Base-by-base conservation (phyloP, 2,888 invertebrate genomes). In the Chrysopilus asiliformis region DNA sequence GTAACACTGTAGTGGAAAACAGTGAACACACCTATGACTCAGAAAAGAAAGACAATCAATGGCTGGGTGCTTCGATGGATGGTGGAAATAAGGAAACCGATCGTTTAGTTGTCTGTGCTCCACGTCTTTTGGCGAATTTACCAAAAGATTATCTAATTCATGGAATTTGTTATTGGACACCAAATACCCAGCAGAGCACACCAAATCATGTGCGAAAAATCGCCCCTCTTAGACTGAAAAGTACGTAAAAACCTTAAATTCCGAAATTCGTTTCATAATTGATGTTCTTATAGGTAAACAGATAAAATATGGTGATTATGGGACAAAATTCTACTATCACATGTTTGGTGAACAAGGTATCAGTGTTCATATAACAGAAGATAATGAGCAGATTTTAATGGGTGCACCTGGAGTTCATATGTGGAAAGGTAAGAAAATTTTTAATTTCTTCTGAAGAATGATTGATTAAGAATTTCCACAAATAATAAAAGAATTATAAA, bases 21-120 rank as follows among this genome's bases (percentile, higher is more conserved):
- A 54, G 39, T 27, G 59, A 56, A 1, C 58, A 54, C 40, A 56
- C 57, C 1, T 52, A 48, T 29, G 55, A 60, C 31, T 58, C 56
- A 14, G 57, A 63, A 40, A 55, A 53, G 29, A 65, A 66, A 39
- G 61, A 67, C 34, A 45, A 52, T 26, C 64, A 67, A 19, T 68
- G 69, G 67, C 50, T 71, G 22, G 72, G 71, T 2, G 66, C 59
- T 3, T 53, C 68, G 0, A 61, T 71, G 50, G 64, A 67, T 39
- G 62, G 68, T 17, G 58, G 65, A 5, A 50, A 58, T 10, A 49
- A 47, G 18, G 60, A 60, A 17, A 54, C 53, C 13, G 61, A 67
- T 34, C 58, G 60, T 24, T 44, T 68, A 25, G 51, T 67, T 27
- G 66, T 63, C 1, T 65, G 65, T 41, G 64, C 65, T 1, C 63